phyloP scores from a whole-genome alignment of 1,140 invertebrate species.

The Trichoplusia ni region DNA sequence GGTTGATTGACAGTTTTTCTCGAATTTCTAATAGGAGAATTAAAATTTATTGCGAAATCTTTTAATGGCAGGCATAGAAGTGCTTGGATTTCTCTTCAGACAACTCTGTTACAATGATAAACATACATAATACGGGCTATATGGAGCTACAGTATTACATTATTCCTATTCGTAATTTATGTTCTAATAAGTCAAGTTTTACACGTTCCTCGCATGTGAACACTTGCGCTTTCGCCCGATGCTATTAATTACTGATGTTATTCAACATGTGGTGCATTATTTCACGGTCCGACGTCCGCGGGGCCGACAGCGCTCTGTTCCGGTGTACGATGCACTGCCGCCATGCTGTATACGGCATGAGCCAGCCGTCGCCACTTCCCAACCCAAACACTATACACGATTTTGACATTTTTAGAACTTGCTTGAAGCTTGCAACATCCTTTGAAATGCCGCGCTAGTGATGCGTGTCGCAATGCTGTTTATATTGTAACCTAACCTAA shows the following conservation, averaged over 20 bases:
- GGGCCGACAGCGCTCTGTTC: slow-evolving; percentile 55
- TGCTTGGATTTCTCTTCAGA: too few species aligned
- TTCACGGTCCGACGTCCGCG: slow-evolving; percentile 59
- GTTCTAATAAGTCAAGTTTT: slow-evolving; percentile 61
- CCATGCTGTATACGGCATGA: slow-evolving; percentile 24
- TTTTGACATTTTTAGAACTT: slow-evolving; percentile 74
- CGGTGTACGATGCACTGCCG: slow-evolving; percentile 46
- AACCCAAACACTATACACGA: slow-evolving; percentile 64
- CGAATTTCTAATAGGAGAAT: too few species aligned
- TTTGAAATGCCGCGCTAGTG: slow-evolving; percentile 63
- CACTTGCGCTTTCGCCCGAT: slow-evolving; percentile 69
- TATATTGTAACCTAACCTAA: slow-evolving; percentile 49
- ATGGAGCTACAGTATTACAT: neutral
- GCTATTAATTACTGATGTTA: slow-evolving; percentile 65
- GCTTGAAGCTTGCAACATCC: slow-evolving; percentile 55
- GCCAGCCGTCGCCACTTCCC: slow-evolving; percentile 32
- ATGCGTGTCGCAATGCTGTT: slow-evolving; percentile 52
- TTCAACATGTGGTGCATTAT: slow-evolving; percentile 70
- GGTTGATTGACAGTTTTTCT: too few species aligned
- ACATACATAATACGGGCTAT: slow-evolving; percentile 2
- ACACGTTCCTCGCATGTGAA: slow-evolving; percentile 63
- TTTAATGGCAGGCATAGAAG: too few species aligned
- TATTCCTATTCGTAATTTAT: slow-evolving; percentile 48
- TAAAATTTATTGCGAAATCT: too few species aligned
- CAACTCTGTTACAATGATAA: neutral